phyloP scores from a whole-genome alignment of 2,797 vertebrate species.

The Tadarida brasiliensis region DNA sequence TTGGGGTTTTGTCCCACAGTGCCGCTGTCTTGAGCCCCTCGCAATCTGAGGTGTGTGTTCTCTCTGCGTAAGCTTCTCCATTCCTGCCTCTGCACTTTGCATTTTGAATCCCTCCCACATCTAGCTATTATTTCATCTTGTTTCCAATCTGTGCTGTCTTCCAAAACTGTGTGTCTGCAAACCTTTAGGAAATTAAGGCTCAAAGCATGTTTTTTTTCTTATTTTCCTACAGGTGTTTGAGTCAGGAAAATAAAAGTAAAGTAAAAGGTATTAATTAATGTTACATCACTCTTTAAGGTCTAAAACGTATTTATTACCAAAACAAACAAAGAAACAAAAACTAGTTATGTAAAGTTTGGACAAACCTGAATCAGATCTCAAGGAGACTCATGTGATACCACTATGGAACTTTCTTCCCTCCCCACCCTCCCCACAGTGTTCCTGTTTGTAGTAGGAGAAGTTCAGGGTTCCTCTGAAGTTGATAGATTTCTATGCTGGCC shows the following conservation, averaged over 20 bases:
- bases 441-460: not conserved
- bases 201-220: not conserved
- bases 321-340: not conserved
- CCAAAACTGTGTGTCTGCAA: not conserved
- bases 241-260: not conserved
- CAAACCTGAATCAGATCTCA: not conserved
- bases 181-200: not conserved
- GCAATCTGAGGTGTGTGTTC: not conserved
- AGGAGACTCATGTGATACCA: not conserved
- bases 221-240: not conserved
- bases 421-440: not conserved
- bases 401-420: fast-evolving
- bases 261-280: not conserved
- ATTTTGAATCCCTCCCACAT: not conserved
- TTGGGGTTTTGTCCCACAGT: not conserved
- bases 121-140: not conserved
- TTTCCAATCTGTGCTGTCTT: not conserved
- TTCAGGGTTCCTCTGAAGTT: not conserved
- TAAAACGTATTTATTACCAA: not conserved
- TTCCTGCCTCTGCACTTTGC: not conserved
- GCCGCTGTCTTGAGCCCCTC: not conserved
- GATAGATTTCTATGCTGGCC: not conserved
- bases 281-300: not conserved
- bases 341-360: not conserved
- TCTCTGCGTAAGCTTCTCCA: not conserved